These are phyloP conservation scores for Gymnoscopelus braueri DNA, from an alignment of 2,797 vertebrate genomes.

Conservation along the genomic window DNA sequence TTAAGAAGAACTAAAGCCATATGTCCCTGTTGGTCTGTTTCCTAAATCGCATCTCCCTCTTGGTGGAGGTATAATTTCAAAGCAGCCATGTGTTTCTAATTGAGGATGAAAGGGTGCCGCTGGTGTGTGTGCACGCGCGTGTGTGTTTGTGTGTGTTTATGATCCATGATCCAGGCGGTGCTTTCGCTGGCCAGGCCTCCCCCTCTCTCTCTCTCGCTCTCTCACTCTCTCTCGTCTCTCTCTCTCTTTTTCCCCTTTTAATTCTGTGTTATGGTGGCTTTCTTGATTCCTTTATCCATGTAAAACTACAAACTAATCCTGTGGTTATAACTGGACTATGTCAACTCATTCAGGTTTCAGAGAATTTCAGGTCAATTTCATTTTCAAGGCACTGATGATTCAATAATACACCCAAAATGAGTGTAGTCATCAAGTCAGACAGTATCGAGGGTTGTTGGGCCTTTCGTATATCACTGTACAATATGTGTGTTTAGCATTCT, in stretches of 20 bases:
- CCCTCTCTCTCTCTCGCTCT: not conserved
- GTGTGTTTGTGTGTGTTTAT: constrained; percentile 29
- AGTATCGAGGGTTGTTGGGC: too few relatives aligned
- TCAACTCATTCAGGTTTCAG: too few relatives aligned
- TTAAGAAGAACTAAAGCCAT: constrained; percentile 43
- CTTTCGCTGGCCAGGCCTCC: constrained; percentile 17
- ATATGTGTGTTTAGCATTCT: too few relatives aligned
- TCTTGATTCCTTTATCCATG: too few relatives aligned
- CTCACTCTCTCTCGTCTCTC: not conserved
- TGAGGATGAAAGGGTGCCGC: constrained; percentile 59
- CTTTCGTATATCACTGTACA: too few relatives aligned
- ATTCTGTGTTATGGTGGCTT: not conserved
- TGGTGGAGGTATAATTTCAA: constrained; percentile 50
- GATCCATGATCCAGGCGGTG: constrained; percentile 35
- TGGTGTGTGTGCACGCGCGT: constrained; percentile 6
- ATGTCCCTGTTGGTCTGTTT: constrained; percentile 34
- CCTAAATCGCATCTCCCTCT: constrained; percentile 34
- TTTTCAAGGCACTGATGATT: too few relatives aligned
- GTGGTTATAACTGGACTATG: too few relatives aligned
- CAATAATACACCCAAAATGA: too few relatives aligned
- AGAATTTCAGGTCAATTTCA: too few relatives aligned
- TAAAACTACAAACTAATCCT: too few relatives aligned
- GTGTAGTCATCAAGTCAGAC: too few relatives aligned
- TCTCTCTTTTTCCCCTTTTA: not conserved
- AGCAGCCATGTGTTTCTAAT: constrained; percentile 63